phyloP scores from a whole-genome alignment of 2,797 vertebrate species.

The Syngnathus rostellatus region DNA sequence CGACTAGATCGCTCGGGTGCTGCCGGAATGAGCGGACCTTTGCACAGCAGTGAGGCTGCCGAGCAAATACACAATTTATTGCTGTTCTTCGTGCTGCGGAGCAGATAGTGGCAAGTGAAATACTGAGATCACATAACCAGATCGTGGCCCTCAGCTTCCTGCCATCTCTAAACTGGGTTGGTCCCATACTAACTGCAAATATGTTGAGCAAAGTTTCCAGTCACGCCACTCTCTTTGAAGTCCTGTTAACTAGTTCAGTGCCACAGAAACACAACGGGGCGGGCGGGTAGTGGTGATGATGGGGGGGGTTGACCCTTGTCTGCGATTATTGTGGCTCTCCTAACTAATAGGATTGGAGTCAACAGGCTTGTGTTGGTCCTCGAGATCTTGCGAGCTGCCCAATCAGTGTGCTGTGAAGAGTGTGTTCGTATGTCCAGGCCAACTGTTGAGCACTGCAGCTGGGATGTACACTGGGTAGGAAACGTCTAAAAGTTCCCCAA shows the following conservation, averaged over 20 bases:
- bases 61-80: slow-evolving; percentile 59
- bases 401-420: slow-evolving; percentile 33
- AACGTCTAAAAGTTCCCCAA: not conserved
- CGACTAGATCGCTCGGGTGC: slow-evolving; percentile 47
- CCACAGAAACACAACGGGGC: slow-evolving; percentile 18
- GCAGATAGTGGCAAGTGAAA: slow-evolving; percentile 34
- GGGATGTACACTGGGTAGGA: slow-evolving; percentile 9
- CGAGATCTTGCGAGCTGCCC: slow-evolving; percentile 37
- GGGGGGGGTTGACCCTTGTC: slow-evolving; percentile 22
- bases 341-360: slow-evolving; percentile 67
- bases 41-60: slow-evolving; percentile 45
- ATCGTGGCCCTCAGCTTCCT: slow-evolving; percentile 33
- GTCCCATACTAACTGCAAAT: slow-evolving; percentile 34
- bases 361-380: slow-evolving; percentile 58
- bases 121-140: slow-evolving; percentile 33
- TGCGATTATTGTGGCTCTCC: slow-evolving; percentile 58
- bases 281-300: not conserved
- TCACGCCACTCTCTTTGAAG: slow-evolving; percentile 22
- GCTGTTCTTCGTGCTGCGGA: slow-evolving; percentile 47
- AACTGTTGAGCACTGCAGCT: slow-evolving; percentile 51
- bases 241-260: slow-evolving; percentile 41
- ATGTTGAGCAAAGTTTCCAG: slow-evolving; percentile 50
- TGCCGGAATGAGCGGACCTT: slow-evolving; percentile 58
- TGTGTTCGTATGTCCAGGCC: slow-evolving; percentile 41
- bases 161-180: slow-evolving; percentile 32